Conservation (phyloP, 1,140 invertebrate species). For the Heliothis subflexa region DNA sequence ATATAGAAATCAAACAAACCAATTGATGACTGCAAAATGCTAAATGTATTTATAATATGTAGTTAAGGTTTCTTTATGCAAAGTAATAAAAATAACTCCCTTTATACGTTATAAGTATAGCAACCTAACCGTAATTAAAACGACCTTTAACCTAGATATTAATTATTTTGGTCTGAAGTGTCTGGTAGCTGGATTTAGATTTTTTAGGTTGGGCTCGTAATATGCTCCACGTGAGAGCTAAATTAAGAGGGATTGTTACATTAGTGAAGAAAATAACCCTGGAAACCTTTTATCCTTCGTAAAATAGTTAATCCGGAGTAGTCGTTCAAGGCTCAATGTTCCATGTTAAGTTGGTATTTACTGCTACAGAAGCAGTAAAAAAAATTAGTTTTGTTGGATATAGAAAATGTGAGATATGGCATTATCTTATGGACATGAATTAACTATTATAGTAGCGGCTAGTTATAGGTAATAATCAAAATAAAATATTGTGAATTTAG, state of each 20-base stretch:
- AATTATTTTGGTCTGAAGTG: background rate
- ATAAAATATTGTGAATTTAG: background rate
- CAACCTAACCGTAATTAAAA: background rate
- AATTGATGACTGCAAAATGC: too few relatives aligned
- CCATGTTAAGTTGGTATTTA: background rate
- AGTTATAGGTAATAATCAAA: background rate
- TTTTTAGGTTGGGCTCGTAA: background rate
- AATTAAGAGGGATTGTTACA: background rate
- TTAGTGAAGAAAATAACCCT: background rate
- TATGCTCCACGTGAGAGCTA: too few relatives aligned
- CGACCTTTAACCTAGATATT: background rate
- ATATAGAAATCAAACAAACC: too few relatives aligned
- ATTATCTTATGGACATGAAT: too few relatives aligned
- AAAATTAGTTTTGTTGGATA: too few relatives aligned
- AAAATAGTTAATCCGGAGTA: background rate
- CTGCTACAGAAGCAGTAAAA: too few relatives aligned
- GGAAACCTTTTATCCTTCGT: slow-evolving; percentile 4
- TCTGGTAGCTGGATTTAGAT: background rate
- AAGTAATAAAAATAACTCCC: too few relatives aligned
- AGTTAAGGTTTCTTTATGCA: too few relatives aligned
- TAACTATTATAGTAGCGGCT: too few relatives aligned
- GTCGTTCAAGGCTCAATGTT: background rate
- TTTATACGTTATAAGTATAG: background rate
- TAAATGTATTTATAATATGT: too few relatives aligned
- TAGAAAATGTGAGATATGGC: too few relatives aligned